Conservation (phyloP, 2,888 invertebrate genomes). For the Odontothrips loti region DNA sequence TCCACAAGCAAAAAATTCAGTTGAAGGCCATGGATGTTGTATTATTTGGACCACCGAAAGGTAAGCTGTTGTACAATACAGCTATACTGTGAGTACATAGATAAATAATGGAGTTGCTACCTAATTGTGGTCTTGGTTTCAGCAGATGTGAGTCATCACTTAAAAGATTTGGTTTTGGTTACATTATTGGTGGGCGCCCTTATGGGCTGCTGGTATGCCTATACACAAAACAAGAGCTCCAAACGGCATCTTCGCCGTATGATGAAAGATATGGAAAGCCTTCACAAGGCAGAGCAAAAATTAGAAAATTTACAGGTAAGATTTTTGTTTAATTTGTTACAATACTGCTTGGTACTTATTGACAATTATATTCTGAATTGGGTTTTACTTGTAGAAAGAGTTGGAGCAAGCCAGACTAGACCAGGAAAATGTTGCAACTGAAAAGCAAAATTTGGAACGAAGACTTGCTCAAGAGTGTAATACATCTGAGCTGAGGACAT, state of each 20-base stretch:
- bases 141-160: constrained; percentile 68
- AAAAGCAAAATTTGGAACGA: constrained; percentile 76
- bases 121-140: constrained; percentile 32
- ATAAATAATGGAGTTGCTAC: background rate
- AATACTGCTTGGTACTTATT: background rate
- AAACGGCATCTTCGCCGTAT: constrained; percentile 82
- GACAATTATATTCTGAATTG: constrained; percentile 27
- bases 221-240: constrained; percentile 83
- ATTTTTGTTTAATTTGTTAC: background rate
- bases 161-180: constrained; percentile 87
- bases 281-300: constrained; percentile 83
- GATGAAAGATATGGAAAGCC: constrained; percentile 90
- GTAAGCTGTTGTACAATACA: constrained; percentile 51
- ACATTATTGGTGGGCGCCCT: constrained; percentile 77
- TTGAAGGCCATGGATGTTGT: constrained; percentile 99
- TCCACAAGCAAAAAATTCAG: constrained; percentile 95
- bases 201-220: constrained; percentile 87
- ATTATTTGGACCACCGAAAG: constrained; percentile 95
- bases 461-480: constrained; percentile 59
- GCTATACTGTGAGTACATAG: background rate
- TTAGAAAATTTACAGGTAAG: constrained; percentile 72
- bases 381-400: constrained; percentile 50
- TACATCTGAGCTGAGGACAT: constrained; percentile 58
- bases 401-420: constrained; percentile 78
- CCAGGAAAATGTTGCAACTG: constrained; percentile 75